These are phyloP conservation scores for Rhyacophila brunnea DNA, from an alignment of 1,140 invertebrate genomes.

Conservation along the genomic window DNA sequence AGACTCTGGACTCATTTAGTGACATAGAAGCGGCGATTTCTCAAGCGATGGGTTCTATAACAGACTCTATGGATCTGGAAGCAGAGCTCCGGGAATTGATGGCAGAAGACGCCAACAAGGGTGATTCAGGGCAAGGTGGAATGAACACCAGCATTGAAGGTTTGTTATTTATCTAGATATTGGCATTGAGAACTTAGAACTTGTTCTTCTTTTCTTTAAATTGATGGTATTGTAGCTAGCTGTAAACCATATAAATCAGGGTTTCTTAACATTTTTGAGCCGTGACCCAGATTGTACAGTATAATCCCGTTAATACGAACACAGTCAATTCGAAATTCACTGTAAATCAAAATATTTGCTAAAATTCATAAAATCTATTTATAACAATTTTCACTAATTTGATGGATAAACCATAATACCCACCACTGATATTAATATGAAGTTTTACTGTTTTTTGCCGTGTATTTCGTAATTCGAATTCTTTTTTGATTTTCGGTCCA, in stretches of 20 bases:
- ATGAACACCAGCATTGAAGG: neutral
- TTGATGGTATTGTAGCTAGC: neutral
- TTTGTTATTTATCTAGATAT: neutral
- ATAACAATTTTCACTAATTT: too few relatives aligned
- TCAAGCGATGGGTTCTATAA: conserved; percentile 5
- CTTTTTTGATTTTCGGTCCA: too few relatives aligned
- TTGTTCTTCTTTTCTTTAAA: neutral
- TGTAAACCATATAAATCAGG: neutral
- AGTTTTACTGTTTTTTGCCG: neutral
- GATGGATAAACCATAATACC: neutral
- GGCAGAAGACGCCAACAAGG: neutral
- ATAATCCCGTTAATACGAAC: too few relatives aligned
- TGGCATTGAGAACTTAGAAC: neutral
- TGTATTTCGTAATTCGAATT: too few relatives aligned
- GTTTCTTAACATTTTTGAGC: neutral
- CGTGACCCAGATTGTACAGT: too few relatives aligned
- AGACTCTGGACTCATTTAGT: conserved; percentile 14
- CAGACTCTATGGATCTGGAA: conserved; percentile 16
- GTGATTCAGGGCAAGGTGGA: neutral
- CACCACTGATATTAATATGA: neutral
- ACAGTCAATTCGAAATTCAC: too few relatives aligned
- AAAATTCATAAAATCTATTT: too few relatives aligned
- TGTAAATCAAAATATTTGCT: too few relatives aligned
- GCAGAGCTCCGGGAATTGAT: conserved; percentile 12
- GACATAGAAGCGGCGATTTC: conserved; percentile 21